Base-by-base conservation (phyloP, 2,888 invertebrate species). In the Andrena camellia region DNA sequence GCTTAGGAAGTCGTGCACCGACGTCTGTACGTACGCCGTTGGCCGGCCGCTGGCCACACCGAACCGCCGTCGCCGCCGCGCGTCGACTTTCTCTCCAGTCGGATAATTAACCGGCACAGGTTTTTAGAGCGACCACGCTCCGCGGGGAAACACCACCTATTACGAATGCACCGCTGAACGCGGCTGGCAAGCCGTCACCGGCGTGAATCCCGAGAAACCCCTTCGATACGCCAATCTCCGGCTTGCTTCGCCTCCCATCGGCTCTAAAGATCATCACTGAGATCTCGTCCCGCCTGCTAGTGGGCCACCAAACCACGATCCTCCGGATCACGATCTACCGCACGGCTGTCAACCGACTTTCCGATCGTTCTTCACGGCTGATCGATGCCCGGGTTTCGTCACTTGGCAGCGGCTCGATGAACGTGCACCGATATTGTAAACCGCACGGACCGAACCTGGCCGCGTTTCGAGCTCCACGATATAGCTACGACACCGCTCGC, bases 71-170 rank as follows among this genome's bases (percentile, higher is more conserved):
- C 29, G 35, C 35, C 35, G 42, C 42, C 42, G 42, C 13, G 35
- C 74, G 69, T 66, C 75, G 72, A 81, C 84, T 84, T 84, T 84
- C 84, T 84, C 84, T 72, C 81, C 42, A 62, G 64, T 50, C 71
- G 52, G 69, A 82, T 72, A 82, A 82, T 84, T 78, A 84, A 84
- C 76, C 82, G 69, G 82, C 82, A 66, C 78, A 78, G 67, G 64
- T 84, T 78, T 81, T 84, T 76, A 82, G 78, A 84, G 62, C 78
- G 69, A 73, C 74, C 54, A 67, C 68, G 48, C 20, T 26, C 29
- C 42, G 66, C 35, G 17, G 64, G 20, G 69, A 50, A 35, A 64
- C 71, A 74, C 67, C 66, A 48, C 68, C 35, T 62, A 70, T 74
- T 60, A 62, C 63, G 70, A 75, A 59, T 62, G 54, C 74, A 69